Evolutionary conservation across 1,140 invertebrate genomes (phyloP), one percentile per base, ranked within the genome.

Genomic region (Homarus americanus): DNA sequence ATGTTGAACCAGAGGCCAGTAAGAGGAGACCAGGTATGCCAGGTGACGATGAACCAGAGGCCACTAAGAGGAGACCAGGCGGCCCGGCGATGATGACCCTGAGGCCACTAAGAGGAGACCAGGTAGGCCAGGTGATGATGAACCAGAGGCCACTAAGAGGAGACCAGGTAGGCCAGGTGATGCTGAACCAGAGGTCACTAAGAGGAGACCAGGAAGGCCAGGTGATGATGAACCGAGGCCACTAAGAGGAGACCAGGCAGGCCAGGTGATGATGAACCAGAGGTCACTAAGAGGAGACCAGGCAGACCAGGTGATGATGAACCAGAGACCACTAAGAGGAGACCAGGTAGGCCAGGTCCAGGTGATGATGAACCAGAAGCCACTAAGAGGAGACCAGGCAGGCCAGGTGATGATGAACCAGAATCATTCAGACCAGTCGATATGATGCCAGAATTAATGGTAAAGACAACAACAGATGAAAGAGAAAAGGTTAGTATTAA

Each of bases 141-240:
- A 69, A 69, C 41, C 36, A 82, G 53, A 82, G 15, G 9, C 12
- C 0, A 78, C 3, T 0, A 44, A 40, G 20, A 40, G 75, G 75
- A 44, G 41, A 9, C 75, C 75, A 41, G 75, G 41, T 20, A 69
- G 63, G 63, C 63, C 63, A 69, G 63, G 63, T 69, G 63, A 69
- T 69, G 63, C n/a, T 0, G 63, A 69, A 69, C 63, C 58, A 69
- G 63, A 69, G 0, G 32, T 5, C 2, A 69, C 4, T 0, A 69
- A 32, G 28, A 69, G 63, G 63, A 69, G 28, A 5, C 63, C 63
- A 69, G 63, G 63, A 1, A 69, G n/a, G 63, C 63, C 63, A 69
- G 63, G 63, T 69, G 63, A 69, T 15, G 58, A 63, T 0, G 63
- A 69, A 69, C 63, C 63, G 63, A 69, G 0, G 3, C 28, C 28